Percentiles rank a stretch among this genome's conserved stretches.
phyloP scores from a whole-genome alignment of 2,113 vertebrate species.

The Agelaius phoeniceus region DNA sequence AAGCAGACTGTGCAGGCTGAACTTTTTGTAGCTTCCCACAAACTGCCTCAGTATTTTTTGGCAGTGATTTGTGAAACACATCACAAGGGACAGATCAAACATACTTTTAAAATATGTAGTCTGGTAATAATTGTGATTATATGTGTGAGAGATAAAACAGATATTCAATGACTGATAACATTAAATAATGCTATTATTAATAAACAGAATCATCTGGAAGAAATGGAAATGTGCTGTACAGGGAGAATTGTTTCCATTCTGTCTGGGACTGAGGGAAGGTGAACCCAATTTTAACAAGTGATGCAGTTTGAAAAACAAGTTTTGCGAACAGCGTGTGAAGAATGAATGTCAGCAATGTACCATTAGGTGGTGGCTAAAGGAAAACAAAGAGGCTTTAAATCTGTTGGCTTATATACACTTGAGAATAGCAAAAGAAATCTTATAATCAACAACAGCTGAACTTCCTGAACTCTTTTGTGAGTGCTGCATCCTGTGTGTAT shows the following conservation, averaged over 20 bases:
- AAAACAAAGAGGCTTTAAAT: background rate
- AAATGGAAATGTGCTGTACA: background rate
- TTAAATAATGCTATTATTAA: background rate
- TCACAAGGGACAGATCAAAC: slow-evolving; percentile 1
- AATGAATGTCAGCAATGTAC: background rate
- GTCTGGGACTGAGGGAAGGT: background rate
- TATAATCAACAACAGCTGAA: background rate
- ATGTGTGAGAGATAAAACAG: background rate
- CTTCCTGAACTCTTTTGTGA: background rate
- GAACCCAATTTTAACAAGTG: background rate
- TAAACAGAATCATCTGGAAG: background rate
- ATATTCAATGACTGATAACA: background rate
- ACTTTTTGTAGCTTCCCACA: slow-evolving; percentile 23
- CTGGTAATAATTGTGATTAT: background rate
- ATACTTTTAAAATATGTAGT: background rate
- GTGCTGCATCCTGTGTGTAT: background rate
- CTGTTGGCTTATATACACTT: background rate
- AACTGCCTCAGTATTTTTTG: slow-evolving; percentile 1
- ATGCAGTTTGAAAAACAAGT: background rate
- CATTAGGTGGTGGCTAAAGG: background rate
- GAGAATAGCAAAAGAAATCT: background rate
- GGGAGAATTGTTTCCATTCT: background rate
- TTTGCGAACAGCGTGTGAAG: background rate
- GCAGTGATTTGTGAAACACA: background rate
- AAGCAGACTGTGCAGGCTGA: background rate